Base-by-base conservation (phyloP, 1,140 invertebrate species). In the Caenorhabditis tropicalis region DNA sequence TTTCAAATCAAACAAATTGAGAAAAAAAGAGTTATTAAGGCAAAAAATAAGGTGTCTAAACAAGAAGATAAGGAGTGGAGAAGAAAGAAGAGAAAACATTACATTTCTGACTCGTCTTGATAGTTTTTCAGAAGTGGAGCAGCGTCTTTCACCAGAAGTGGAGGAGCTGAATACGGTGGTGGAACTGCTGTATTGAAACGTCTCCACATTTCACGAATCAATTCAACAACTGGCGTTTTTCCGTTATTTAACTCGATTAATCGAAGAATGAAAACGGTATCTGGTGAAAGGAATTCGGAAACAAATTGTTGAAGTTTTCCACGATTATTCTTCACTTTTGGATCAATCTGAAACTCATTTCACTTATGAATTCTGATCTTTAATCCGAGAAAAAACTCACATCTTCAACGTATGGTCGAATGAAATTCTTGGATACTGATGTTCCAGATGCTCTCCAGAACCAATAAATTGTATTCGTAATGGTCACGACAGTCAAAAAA, bases 221-320 rank as follows among this genome's bases (percentile, higher is more conserved):
- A n/a, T n/a, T 74, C 65, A 15, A 74, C n/a, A 43, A 74, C 65
- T 43, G 65, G 65, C 9, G 65, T 79, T 79, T 91, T 91, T 21
- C 90, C 90, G 70, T 84, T 86, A 80, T 91, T 91, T 19, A 79
- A 46, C 12, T 79, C 83, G 49, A 91, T 85, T 24, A 91, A 33
- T 29, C 90, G 88, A 12, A 92, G 48, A 9, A 92, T 46, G 81
- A 92, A 91, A 4, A 92, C 60, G 10, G 92, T 92, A 82, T 92
- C 91, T 12, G 88, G 83, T 16, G 89, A 60, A 7, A 92, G 87
- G 43, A 91, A 90, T 36, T 88, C 60, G 24, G 60, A 51, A 36
- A 91, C 84, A 82, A 91, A 91, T 24, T 90, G 74, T 19, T 85
- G 86, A 48, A 88, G 82, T 81, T 88, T 89, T 5, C 56, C 74